These are phyloP conservation scores for Rhysida immarginata DNA, from an alignment of 1,140 invertebrate genomes.

Conservation along the genomic window DNA sequence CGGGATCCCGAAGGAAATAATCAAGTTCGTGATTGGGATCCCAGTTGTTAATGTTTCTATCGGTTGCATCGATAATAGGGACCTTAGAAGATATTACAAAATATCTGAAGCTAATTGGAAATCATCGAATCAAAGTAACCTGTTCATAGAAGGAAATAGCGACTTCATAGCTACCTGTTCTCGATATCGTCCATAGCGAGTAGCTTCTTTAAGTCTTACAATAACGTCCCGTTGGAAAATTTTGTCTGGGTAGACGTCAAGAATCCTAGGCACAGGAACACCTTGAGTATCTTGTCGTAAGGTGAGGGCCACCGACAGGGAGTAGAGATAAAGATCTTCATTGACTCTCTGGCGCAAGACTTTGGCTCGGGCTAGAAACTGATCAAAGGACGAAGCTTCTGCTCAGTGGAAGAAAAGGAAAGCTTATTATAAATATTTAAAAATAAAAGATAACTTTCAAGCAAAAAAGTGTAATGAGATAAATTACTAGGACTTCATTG, in stretches of 20 bases:
- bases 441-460: too few species aligned
- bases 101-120: background rate
- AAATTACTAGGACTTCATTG: too few species aligned
- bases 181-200: background rate
- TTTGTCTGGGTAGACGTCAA: slow-evolving; percentile 1
- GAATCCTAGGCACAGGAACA: slow-evolving; percentile 36
- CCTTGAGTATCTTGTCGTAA: slow-evolving; percentile 38
- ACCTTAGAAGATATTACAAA: background rate
- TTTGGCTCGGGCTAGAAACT: background rate
- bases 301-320: slow-evolving; percentile 39
- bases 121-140: background rate
- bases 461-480: too few species aligned
- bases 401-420: background rate
- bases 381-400: background rate
- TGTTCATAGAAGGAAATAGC: background rate
- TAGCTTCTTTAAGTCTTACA: background rate
- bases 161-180: background rate
- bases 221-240: background rate
- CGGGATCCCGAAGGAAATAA: slow-evolving; percentile 52
- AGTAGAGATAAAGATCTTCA: slow-evolving; percentile 45
- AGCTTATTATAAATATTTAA: too few species aligned
- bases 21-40: slow-evolving; percentile 35
- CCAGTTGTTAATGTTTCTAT: background rate
- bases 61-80: background rate
- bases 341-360: slow-evolving; percentile 32